Evolutionary conservation across 37 sponge, comb jelly and placozoan species (phyloP).

Genomic region (Ianthella basta): DNA sequence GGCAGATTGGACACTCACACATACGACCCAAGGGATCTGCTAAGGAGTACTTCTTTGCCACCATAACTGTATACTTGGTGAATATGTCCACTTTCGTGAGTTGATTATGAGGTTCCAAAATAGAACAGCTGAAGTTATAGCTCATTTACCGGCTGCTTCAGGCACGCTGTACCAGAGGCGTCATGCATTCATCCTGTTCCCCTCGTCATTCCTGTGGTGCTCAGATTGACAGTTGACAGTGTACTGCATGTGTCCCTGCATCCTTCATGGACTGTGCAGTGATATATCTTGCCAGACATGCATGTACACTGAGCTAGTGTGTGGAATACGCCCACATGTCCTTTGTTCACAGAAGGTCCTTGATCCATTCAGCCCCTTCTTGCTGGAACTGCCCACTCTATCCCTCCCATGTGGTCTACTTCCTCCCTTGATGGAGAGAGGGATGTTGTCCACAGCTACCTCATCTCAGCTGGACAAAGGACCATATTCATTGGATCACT

Average conservation of each 20-base stretch:
- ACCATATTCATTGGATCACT: not conserved
- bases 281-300: not conserved
- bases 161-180: too few relatives aligned
- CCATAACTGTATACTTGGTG: too few relatives aligned
- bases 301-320: not conserved
- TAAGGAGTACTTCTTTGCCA: too few relatives aligned
- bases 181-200: too few relatives aligned
- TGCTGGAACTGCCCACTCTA: not conserved
- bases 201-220: too few relatives aligned
- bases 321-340: conserved; percentile 4
- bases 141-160: too few relatives aligned
- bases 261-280: conserved; percentile 19
- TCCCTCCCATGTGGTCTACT: conserved; percentile 7
- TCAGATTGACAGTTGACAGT: too few relatives aligned
- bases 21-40: too few relatives aligned
- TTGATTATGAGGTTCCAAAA: too few relatives aligned
- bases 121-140: too few relatives aligned
- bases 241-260: not conserved
- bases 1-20: too few relatives aligned
- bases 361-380: conserved; percentile 23
- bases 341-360: not conserved
- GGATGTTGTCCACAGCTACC: not conserved
- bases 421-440: conserved; percentile 22
- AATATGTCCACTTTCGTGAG: too few relatives aligned
- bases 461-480: not conserved